Percentiles rank a stretch among this genome's conserved stretches.
phyloP scores from a whole-genome alignment of 2,888 invertebrate genomes.

The Drosophila algonquin region DNA sequence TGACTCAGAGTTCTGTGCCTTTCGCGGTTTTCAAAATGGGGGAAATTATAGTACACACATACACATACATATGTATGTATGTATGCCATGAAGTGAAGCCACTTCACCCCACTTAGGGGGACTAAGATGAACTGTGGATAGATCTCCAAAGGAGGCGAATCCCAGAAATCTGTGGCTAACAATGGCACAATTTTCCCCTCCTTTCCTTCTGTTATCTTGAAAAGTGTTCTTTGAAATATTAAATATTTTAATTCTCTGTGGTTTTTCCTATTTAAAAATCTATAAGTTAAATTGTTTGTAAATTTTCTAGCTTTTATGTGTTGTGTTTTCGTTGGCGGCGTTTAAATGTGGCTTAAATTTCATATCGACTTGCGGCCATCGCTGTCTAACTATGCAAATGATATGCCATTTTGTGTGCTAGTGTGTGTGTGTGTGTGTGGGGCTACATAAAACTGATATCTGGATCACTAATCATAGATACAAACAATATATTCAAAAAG shows the following conservation, averaged over 20 bases:
- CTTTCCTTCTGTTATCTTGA: too few relatives aligned
- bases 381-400: constrained; percentile 64
- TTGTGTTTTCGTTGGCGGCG: neutral
- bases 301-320: too few relatives aligned
- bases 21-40: constrained; percentile 25
- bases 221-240: too few relatives aligned
- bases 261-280: too few relatives aligned
- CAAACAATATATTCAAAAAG: constrained; percentile 78
- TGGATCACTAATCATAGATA: constrained; percentile 75
- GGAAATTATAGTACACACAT: constrained; percentile 1
- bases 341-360: constrained; percentile 38
- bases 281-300: too few relatives aligned
- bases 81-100: too few relatives aligned
- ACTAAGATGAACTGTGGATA: too few relatives aligned
- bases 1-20: constrained; percentile 16
- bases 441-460: constrained; percentile 74
- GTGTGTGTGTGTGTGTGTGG: constrained; percentile 48
- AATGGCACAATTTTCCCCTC: too few relatives aligned
- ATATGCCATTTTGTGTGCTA: constrained; percentile 38
- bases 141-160: too few relatives aligned
- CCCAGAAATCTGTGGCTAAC: too few relatives aligned
- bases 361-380: constrained; percentile 25
- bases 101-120: too few relatives aligned
- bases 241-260: too few relatives aligned
- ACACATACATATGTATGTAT: neutral